Base-by-base conservation (phyloP, 2,888 invertebrate species). In the Dichetophora obliterata region DNA sequence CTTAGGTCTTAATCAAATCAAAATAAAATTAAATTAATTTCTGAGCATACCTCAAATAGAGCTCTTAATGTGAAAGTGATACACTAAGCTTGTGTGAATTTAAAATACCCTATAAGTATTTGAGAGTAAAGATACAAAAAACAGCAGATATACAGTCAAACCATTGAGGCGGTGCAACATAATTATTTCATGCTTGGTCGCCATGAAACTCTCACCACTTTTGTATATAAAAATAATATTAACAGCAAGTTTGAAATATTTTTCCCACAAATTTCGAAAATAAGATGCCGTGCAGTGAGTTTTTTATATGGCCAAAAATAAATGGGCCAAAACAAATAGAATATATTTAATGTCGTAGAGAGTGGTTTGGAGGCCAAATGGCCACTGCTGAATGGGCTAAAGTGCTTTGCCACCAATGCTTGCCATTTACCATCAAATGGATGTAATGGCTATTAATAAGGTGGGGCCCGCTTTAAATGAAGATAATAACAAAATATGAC, bases 401-500 rank as follows among this genome's bases (percentile, higher is more conserved):
- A 31, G 31, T 31, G 19, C 34, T 69, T 52, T 22, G 43, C 54
- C n/a, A 34, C 22, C 48, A 61, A 73, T 50, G 65, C 66, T 52
- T 19, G 34, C 76, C 71, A 76, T 73, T 77, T 74, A 77, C 57
- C 73, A 69, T 16, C 77, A 61, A 77, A 74, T 74, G 77, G 77
- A 73, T 61, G 68, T 11, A 11, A 43, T 63, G 77, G 61, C 77
- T 74, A 77, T 77, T 77, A 77, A 77, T 77, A 77, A 76, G 65
- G 71, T 31, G 19, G 11, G 43, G 43, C n/a, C 22, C 48, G 65
- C 76, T 76, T 76, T 76, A 72, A 77, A 73, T 77, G 77, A 74
- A 77, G 77, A 77, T 77, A 69, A 77, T 77, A 77, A 77, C 77
- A 22, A 77, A 77, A 77, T 77, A 77, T 77, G 73, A 69, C 77